A percentile compares a stretch with the other conserved stretches of the same genome.
phyloP scores from a whole-genome alignment of 2,113 vertebrate species.

The Falco punctatus region DNA sequence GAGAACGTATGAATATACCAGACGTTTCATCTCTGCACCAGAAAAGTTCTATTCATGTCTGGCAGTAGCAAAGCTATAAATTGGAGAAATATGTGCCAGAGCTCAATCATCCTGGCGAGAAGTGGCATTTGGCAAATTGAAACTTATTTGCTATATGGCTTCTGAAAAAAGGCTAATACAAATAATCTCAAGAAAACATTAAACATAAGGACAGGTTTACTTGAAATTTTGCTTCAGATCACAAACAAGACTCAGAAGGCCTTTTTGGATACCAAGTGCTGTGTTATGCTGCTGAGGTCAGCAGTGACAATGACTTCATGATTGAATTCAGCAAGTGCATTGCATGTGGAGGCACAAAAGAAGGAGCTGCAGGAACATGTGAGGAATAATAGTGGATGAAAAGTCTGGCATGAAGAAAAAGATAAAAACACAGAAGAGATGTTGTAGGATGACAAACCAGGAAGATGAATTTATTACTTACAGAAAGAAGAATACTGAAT shows the following conservation, averaged over 20 bases:
- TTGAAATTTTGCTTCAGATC: neutral
- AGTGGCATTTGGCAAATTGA: neutral
- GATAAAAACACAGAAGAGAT: neutral
- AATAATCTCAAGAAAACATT: neutral
- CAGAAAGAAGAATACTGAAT: too few species aligned
- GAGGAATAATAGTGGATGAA: neutral
- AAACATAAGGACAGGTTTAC: neutral
- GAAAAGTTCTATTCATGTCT: neutral
- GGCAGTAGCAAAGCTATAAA: neutral
- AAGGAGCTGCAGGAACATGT: neutral
- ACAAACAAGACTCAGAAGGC: neutral
- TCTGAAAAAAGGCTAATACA: neutral
- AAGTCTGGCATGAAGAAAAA: neutral
- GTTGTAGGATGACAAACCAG: neutral
- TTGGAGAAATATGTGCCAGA: neutral
- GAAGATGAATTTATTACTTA: neutral
- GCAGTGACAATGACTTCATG: neutral
- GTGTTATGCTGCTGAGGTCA: neutral
- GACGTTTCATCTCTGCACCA: neutral
- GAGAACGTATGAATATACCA: neutral
- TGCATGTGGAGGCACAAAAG: neutral
- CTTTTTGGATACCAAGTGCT: neutral
- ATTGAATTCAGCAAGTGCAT: neutral
- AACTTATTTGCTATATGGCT: neutral
- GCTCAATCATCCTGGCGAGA: neutral